Evolutionary conservation across 2,888 invertebrate species (phyloP).

Genomic region (Oscheius sp.): DNA sequence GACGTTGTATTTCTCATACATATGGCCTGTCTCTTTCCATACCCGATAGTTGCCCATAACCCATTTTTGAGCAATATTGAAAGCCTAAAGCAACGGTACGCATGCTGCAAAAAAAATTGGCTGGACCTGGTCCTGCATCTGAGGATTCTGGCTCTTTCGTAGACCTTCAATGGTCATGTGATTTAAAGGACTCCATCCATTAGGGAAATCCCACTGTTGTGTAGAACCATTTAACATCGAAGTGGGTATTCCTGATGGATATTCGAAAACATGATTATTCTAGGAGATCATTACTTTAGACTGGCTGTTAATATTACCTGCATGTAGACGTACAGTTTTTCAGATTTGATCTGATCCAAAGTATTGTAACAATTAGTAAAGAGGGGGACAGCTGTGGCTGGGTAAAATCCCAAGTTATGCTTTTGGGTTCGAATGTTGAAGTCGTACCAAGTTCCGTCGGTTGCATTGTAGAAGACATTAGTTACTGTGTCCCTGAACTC

Average conservation of each 20-base stretch:
- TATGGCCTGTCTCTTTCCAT: slow-evolving; percentile 58
- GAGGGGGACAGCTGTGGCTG: slow-evolving; percentile 80
- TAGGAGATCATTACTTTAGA: slow-evolving; percentile 39
- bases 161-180: slow-evolving; percentile 86
- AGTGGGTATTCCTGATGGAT: slow-evolving; percentile 61
- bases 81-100: slow-evolving; percentile 51
- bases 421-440: slow-evolving; percentile 55
- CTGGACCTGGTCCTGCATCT: slow-evolving; percentile 60
- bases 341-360: slow-evolving; percentile 55
- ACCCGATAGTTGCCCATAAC: slow-evolving; percentile 63
- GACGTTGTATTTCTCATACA: slow-evolving; percentile 70
- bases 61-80: slow-evolving; percentile 63
- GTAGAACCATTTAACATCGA: slow-evolving; percentile 80
- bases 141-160: slow-evolving; percentile 74
- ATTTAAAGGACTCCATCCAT: slow-evolving; percentile 68
- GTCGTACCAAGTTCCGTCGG: slow-evolving; percentile 64
- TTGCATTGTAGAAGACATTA: slow-evolving; percentile 63
- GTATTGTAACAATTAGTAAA: slow-evolving; percentile 78
- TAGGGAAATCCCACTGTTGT: slow-evolving; percentile 70
- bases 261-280: slow-evolving; percentile 59
- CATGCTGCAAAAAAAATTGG: not conserved
- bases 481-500: slow-evolving; percentile 48
- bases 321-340: slow-evolving; percentile 58
- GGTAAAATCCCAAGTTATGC: slow-evolving; percentile 63
- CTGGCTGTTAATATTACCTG: slow-evolving; percentile 33